Conservation (phyloP, 2,888 invertebrate genomes). For the Heterodera filipjevi region DNA sequence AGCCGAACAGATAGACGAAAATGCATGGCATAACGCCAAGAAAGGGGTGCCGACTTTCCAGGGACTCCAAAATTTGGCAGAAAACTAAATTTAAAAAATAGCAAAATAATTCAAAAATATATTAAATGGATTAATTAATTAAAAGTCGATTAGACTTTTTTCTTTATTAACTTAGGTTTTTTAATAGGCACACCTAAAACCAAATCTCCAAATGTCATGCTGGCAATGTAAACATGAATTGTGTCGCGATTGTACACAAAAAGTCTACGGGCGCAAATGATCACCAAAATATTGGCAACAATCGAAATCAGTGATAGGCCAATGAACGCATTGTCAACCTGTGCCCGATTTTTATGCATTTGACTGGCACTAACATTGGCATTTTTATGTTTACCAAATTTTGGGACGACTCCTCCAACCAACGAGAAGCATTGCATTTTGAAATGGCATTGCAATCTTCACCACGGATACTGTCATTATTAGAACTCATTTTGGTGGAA, state of each 20-base stretch:
- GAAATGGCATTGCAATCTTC: not conserved
- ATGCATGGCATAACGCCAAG: conserved; percentile 13
- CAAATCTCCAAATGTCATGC: conserved; percentile 62
- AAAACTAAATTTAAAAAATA: conserved; percentile 10
- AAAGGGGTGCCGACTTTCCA: conserved; percentile 8
- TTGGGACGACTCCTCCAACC: not conserved
- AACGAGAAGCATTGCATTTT: not conserved
- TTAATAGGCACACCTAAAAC: conserved; percentile 41
- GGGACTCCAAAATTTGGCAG: conserved; percentile 18
- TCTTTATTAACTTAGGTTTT: no score
- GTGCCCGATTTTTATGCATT: no score
- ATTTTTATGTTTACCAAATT: not conserved
- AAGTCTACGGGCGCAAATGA: conserved; percentile 15
- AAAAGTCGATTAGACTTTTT: not conserved
- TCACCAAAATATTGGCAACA: conserved; percentile 16
- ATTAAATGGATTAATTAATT: not conserved
- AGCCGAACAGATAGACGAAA: conserved; percentile 15
- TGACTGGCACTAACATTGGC: no score
- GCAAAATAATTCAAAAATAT: not conserved
- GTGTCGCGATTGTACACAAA: conserved; percentile 41
- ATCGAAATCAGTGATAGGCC: not conserved
- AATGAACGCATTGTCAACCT: not conserved
- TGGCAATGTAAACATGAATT: conserved; percentile 63
- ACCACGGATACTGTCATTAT: not conserved
- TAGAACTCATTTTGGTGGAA: not conserved